Evolutionary conservation across 1,140 invertebrate genomes (phyloP).

Genomic region (Saccostrea cuccullata): DNA sequence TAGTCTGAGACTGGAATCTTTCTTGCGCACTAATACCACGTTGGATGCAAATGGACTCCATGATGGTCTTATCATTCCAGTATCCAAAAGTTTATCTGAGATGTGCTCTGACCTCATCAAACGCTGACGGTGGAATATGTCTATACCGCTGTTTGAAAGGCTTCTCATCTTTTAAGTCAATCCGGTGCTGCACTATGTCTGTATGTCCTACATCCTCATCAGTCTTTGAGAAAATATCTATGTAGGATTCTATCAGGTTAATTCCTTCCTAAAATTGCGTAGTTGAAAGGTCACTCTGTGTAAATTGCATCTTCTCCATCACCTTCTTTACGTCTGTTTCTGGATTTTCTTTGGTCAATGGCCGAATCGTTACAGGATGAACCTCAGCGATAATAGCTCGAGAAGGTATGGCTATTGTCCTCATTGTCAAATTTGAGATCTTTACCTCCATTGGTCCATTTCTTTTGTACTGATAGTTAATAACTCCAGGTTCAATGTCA

Average conservation of each 20-base stretch:
- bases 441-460: slow-evolving; percentile 25
- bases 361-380: no score
- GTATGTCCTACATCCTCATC: no score
- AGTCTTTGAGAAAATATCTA: no score
- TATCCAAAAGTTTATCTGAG: background rate
- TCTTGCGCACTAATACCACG: slow-evolving; percentile 5
- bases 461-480: slow-evolving; percentile 27
- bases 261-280: background rate
- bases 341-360: background rate
- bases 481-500: slow-evolving; percentile 33
- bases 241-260: no score
- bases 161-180: no score
- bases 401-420: no score
- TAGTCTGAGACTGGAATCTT: background rate
- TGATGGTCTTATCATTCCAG: background rate
- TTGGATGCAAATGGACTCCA: background rate
- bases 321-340: background rate
- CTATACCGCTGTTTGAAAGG: no score
- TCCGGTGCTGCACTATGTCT: no score
- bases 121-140: background rate
- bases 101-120: background rate
- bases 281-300: slow-evolving; percentile 12
- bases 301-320: slow-evolving; percentile 27
- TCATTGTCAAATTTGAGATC: no score
- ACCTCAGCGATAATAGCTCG: no score